Conservation (phyloP, 2,797 vertebrate genomes). For the Danio choprae region DNA sequence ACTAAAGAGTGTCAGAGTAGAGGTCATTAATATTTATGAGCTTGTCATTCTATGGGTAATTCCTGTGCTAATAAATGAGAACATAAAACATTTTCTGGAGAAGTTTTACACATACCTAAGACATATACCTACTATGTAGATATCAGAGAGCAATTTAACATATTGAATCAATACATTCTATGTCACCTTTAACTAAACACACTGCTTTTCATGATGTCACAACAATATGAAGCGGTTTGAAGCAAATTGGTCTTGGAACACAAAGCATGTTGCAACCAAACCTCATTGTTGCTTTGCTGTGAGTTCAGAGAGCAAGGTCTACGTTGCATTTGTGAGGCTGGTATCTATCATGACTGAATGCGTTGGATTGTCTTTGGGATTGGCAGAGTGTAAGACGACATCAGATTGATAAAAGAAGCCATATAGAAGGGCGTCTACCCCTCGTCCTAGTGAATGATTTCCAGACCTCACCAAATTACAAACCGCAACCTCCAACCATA, state of each 20-base stretch:
- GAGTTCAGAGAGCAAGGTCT: conserved; percentile 30
- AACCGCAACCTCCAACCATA: conserved; percentile 40
- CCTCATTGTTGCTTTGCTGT: neutral
- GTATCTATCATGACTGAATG: neutral
- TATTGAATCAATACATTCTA: too few relatives aligned
- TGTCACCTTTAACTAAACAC: neutral
- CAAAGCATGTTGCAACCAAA: conserved; percentile 15
- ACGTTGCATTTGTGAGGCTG: neutral
- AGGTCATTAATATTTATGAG: too few relatives aligned
- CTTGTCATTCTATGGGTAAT: too few relatives aligned
- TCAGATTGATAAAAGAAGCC: conserved; percentile 51
- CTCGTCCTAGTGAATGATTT: conserved; percentile 62
- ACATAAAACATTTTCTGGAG: too few relatives aligned
- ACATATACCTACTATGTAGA: too few relatives aligned
- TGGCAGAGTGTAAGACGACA: conserved; percentile 30
- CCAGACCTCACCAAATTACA: conserved; percentile 49
- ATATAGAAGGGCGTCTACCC: conserved; percentile 51
- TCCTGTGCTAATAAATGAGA: too few relatives aligned
- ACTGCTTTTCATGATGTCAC: neutral
- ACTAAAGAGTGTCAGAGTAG: too few relatives aligned
- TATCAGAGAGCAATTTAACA: too few relatives aligned
- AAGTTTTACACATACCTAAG: too few relatives aligned
- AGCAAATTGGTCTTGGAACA: neutral
- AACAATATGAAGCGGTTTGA: neutral
- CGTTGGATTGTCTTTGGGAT: conserved; percentile 33